Conservation (phyloP, 2,888 invertebrate species). For the Psylliodes chrysocephalus region DNA sequence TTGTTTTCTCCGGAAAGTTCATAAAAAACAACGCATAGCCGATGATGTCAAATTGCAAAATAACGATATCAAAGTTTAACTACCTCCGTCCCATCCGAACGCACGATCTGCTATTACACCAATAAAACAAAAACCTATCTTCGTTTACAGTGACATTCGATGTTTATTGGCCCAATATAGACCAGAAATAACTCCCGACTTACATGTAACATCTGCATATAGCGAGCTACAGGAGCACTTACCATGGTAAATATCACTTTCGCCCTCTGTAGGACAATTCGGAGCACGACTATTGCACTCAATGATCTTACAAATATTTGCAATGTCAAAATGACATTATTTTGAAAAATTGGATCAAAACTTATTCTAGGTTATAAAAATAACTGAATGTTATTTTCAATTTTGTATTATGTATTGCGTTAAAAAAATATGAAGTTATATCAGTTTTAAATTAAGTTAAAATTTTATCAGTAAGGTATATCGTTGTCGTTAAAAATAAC, state of each 20-base stretch:
- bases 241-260: constrained; percentile 36
- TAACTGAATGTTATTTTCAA: no score
- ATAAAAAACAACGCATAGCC: background rate
- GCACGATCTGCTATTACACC: constrained; percentile 26
- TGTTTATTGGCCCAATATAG: constrained; percentile 35
- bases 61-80: constrained; percentile 24
- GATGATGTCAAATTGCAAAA: constrained; percentile 8
- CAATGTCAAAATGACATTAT: no score
- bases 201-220: constrained; percentile 41
- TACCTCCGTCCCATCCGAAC: background rate
- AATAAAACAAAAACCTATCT: constrained; percentile 17
- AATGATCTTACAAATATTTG: no score
- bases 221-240: constrained; percentile 33
- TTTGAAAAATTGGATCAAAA: no score
- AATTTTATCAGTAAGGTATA: no score
- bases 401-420: no score
- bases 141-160: constrained; percentile 31
- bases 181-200: constrained; percentile 36
- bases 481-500: no score
- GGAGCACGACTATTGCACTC: background rate
- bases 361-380: no score
- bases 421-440: no score
- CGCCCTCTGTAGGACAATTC: constrained; percentile 19
- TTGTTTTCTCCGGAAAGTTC: no score
- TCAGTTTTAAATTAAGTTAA: no score